A percentile compares a stretch with the other conserved stretches of the same genome.
These are phyloP conservation scores for Sinocyclocheilus anophthalmus DNA, from an alignment of 2,113 vertebrate species.

Conservation along the genomic window DNA sequence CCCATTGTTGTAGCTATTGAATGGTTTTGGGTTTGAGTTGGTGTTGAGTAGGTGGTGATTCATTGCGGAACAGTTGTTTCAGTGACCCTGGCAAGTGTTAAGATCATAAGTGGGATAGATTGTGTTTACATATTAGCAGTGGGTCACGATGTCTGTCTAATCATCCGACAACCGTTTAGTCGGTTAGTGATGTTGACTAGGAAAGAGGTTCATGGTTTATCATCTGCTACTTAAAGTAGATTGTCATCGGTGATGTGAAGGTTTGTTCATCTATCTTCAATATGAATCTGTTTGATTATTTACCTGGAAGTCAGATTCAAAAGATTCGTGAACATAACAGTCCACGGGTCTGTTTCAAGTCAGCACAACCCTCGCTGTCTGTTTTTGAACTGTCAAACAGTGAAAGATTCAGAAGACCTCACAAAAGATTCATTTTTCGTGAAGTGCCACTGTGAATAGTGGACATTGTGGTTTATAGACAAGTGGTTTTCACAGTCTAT, in stretches of 20 bases:
- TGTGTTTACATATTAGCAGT: not conserved
- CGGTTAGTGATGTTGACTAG: not conserved
- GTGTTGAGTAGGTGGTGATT: no score
- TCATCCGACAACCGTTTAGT: not conserved
- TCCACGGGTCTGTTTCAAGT: not conserved
- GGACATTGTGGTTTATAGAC: constrained; percentile 18
- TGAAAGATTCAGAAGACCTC: not conserved
- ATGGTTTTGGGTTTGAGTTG: no score
- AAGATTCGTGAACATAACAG: not conserved
- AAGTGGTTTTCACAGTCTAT: constrained; percentile 24
- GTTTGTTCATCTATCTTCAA: not conserved
- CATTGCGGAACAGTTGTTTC: no score
- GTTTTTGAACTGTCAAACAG: not conserved
- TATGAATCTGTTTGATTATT: not conserved
- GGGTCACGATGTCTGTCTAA: no score
- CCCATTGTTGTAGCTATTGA: no score
- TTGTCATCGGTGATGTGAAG: not conserved
- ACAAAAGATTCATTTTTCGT: constrained; percentile 16
- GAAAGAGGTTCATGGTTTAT: not conserved
- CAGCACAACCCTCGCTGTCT: not conserved
- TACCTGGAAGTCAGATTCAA: not conserved
- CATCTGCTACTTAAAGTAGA: not conserved
- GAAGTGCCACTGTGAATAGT: constrained; percentile 26
- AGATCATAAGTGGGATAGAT: not conserved
- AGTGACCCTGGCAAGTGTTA: not conserved